Percentiles rank a stretch among this genome's conserved stretches.
phyloP scores from a whole-genome alignment of 1,140 invertebrate species.

The Aphelinus atriplicis region DNA sequence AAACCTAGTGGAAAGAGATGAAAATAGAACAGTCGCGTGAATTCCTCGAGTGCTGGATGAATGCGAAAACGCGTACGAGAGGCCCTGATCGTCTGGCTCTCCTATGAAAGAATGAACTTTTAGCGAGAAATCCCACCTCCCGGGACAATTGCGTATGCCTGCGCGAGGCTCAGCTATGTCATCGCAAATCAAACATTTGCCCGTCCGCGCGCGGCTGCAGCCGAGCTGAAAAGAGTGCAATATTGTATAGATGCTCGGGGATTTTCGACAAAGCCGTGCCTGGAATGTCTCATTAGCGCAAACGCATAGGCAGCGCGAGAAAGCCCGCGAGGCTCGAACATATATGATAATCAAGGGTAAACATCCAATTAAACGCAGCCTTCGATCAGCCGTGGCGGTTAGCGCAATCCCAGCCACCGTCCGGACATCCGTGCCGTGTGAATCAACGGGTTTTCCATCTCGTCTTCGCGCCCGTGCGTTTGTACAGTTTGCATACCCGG shows the following conservation, averaged over 20 bases:
- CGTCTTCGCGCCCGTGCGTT: neutral
- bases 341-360: slow-evolving; percentile 23
- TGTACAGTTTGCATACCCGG: too few species aligned
- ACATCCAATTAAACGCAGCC: slow-evolving; percentile 11
- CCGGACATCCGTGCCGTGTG: slow-evolving; percentile 5
- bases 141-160: neutral
- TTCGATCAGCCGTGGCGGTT: neutral
- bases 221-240: slow-evolving; percentile 11
- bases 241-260: neutral
- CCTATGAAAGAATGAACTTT: neutral
- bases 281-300: slow-evolving; percentile 21
- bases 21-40: too few species aligned
- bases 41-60: too few species aligned
- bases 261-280: slow-evolving; percentile 6
- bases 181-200: slow-evolving; percentile 32
- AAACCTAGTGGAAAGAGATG: too few species aligned
- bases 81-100: too few species aligned
- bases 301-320: neutral
- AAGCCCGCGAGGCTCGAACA: neutral
- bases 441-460: neutral
- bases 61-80: too few species aligned
- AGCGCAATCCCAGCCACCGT: neutral
- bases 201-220: too few species aligned
- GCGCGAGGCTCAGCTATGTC: slow-evolving; percentile 3
- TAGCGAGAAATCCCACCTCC: neutral